Percentiles rank a stretch among this genome's conserved stretches.
Conservation (phyloP, 2,888 invertebrate genomes). For the Entomobrya multifasciata region DNA sequence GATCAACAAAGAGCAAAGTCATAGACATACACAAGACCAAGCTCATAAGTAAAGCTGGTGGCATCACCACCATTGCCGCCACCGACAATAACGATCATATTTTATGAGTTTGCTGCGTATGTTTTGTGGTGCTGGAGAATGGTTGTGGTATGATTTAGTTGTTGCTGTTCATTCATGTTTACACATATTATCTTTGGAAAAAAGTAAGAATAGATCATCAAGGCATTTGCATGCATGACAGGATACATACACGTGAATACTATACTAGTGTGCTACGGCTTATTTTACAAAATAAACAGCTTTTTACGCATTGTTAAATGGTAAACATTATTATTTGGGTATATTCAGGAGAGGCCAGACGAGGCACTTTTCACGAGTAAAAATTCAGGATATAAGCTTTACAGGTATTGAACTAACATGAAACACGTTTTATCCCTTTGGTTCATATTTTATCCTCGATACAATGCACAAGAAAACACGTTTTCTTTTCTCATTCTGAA, state of each 20-base stretch:
- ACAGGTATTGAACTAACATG: too few species aligned
- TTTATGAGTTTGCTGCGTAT: background rate
- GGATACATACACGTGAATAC: too few species aligned
- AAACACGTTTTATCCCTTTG: too few species aligned
- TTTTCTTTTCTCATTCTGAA: too few species aligned
- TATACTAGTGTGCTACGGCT: too few species aligned
- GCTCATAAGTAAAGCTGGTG: background rate
- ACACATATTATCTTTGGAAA: background rate
- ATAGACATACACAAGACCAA: background rate
- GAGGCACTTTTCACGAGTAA: too few species aligned
- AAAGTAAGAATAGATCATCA: slow-evolving; percentile 3
- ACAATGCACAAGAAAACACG: slow-evolving; percentile 3
- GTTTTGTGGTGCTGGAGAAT: too few species aligned
- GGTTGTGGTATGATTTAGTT: background rate
- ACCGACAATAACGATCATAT: background rate
- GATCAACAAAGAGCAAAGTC: slow-evolving; percentile 9
- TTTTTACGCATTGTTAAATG: slow-evolving; percentile 19
- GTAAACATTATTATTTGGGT: background rate
- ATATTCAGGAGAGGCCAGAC: background rate
- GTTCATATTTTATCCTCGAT: too few species aligned
- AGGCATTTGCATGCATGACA: background rate
- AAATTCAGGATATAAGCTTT: too few species aligned
- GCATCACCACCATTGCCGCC: background rate
- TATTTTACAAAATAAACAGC: too few species aligned
- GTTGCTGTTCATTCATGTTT: background rate